Evolutionary conservation across 2,888 invertebrate species (phyloP).

Genomic region (Erebia palarica): DNA sequence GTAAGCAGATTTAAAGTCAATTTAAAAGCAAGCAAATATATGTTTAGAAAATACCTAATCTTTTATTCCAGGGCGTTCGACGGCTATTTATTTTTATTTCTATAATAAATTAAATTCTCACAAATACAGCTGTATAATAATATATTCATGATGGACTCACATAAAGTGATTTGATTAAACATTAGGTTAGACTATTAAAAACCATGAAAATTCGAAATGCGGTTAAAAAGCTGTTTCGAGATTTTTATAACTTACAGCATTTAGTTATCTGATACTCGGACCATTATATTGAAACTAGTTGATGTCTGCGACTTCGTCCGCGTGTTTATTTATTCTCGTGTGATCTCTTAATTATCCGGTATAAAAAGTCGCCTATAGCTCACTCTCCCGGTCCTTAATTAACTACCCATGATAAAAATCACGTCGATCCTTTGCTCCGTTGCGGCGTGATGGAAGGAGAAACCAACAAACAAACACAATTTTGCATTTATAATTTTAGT

Average conservation of each 20-base stretch:
- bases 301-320: no score
- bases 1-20: not conserved
- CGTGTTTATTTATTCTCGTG: no score
- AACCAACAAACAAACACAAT: no score
- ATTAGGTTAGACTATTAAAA: conserved; percentile 11
- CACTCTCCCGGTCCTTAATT: no score
- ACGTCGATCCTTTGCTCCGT: no score
- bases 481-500: no score
- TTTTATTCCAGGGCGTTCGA: not conserved
- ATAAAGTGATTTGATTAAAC: conserved; percentile 3
- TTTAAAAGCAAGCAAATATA: not conserved
- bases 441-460: no score
- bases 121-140: not conserved
- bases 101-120: conserved; percentile 7
- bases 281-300: no score
- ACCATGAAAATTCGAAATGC: conserved; percentile 24
- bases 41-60: conserved; percentile 9
- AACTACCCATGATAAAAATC: no score
- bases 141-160: conserved; percentile 15
- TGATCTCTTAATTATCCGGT: no score
- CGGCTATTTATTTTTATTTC: conserved; percentile 13
- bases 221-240: conserved; percentile 8
- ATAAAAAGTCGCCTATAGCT: no score
- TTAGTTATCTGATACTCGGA: not conserved
- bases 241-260: not conserved